Percentiles rank a stretch among this genome's conserved stretches.
Evolutionary conservation across 2,797 vertebrate species (phyloP).

Genomic region (Acropternis orthonyx): DNA sequence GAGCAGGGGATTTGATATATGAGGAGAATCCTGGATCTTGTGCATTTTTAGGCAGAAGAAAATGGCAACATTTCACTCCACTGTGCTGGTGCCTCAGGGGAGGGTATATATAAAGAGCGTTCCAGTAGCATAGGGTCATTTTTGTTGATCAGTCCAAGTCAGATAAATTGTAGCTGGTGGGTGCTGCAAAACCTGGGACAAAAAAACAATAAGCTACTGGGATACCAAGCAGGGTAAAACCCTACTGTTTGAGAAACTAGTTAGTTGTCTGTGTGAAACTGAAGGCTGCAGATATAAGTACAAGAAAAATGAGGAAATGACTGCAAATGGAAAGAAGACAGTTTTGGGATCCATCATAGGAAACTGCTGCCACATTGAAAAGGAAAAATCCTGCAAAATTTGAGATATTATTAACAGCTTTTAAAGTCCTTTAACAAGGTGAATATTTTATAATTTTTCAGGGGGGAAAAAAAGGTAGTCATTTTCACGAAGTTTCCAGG

Average conservation of each 20-base stretch:
- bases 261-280: background rate
- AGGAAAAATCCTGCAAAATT: background rate
- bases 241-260: background rate
- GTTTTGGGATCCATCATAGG: background rate
- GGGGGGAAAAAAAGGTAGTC: slow-evolving; percentile 6
- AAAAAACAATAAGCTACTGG: background rate
- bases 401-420: background rate
- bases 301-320: background rate
- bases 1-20: background rate
- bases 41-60: background rate
- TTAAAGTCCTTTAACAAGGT: slow-evolving; percentile 66
- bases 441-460: slow-evolving; percentile 10
- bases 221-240: background rate
- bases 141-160: background rate
- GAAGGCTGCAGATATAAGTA: background rate
- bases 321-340: background rate
- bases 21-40: background rate
- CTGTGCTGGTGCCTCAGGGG: background rate
- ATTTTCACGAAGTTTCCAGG: slow-evolving; percentile 79
- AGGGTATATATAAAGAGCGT: background rate
- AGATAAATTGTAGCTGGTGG: background rate
- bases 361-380: background rate
- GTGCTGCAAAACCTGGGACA: background rate
- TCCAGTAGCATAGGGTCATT: background rate
- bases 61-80: background rate